Evolutionary conservation across 2,113 vertebrate genomes (phyloP), one percentile per base, ranked within the genome.

Genomic region (Sylvilagus bachmani): DNA sequence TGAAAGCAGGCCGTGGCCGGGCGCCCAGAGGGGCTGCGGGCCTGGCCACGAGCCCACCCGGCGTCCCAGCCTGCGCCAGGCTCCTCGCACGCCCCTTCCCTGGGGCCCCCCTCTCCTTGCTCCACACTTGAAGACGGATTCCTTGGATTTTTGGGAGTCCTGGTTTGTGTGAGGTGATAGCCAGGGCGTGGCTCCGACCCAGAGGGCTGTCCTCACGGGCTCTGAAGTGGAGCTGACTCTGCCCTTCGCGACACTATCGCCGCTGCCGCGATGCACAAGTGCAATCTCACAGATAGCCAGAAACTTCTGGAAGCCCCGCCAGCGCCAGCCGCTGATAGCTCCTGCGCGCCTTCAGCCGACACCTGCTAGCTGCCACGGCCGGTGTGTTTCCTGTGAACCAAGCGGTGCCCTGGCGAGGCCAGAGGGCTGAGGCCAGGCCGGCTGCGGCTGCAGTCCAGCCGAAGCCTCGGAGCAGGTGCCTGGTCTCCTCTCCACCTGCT

Each of bases 381-480:
- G 33, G 16, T 38, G 44, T 44, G 44, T 44, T 44, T 44, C 44
- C 44, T 44, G 44, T 7, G 7, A 44, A 44, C 44, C 44, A 6
- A 44, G 44, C 6, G 44, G 44, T 44, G 44, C 66, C 6, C 80
- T 53, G 1, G 53, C 10, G 4, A 5, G 78, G 2, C 62, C 2
- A 0, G n/a, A 27, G 16, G 25, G 4, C 62, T 0, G 16, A 51
- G 3, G 3, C 55, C 14, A 5, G 22, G 25, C 49, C 16, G 14
- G 62, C 38, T 24, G 64, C 0, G 0, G 1, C 61, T 31, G 27
- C 21, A 3, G 0, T 2, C 12, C 44, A 16, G 4, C 16, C 0
- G 0, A 17, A 10, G 4, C 62, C 61, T 69, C 13, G 21, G 22
- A 10, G 1, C 58, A 4, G 1, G 0, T 1, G 36, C 33, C 0